phyloP scores from a whole-genome alignment of 2,113 vertebrate genomes.

The Hepsetus odoe region DNA sequence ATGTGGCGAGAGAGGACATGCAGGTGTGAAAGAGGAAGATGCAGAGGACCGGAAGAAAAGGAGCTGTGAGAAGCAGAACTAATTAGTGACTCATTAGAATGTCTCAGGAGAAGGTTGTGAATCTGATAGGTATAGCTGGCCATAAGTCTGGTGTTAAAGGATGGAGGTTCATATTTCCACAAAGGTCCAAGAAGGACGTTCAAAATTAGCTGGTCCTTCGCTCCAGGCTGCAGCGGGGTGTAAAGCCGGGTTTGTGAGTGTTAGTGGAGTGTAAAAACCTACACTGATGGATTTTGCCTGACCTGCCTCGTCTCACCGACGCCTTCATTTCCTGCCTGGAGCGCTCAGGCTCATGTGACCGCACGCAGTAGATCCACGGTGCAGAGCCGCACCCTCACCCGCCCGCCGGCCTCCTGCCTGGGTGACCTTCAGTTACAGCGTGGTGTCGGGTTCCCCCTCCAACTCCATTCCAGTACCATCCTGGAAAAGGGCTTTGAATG shows the following conservation, averaged over 20 bases:
- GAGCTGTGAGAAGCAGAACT: too few species aligned
- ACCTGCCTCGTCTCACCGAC: neutral
- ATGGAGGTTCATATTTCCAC: too few species aligned
- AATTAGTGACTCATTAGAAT: too few species aligned
- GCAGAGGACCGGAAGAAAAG: too few species aligned
- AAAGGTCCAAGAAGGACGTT: neutral
- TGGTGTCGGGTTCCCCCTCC: neutral
- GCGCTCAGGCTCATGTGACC: neutral
- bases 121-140: too few species aligned
- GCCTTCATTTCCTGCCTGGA: conserved; percentile 13
- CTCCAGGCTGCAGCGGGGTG: too few species aligned
- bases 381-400: neutral
- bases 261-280: neutral
- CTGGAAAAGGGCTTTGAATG: too few species aligned
- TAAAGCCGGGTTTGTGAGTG: neutral
- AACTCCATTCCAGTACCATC: neutral
- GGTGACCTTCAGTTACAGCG: conserved; percentile 20
- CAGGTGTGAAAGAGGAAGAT: too few species aligned
- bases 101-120: too few species aligned
- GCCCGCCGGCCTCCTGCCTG: neutral
- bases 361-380: neutral
- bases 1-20: too few species aligned
- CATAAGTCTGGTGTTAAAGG: too few species aligned
- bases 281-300: neutral
- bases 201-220: neutral